Conservation (phyloP, 2,888 invertebrate species). For the Cheilosia vulpina region DNA sequence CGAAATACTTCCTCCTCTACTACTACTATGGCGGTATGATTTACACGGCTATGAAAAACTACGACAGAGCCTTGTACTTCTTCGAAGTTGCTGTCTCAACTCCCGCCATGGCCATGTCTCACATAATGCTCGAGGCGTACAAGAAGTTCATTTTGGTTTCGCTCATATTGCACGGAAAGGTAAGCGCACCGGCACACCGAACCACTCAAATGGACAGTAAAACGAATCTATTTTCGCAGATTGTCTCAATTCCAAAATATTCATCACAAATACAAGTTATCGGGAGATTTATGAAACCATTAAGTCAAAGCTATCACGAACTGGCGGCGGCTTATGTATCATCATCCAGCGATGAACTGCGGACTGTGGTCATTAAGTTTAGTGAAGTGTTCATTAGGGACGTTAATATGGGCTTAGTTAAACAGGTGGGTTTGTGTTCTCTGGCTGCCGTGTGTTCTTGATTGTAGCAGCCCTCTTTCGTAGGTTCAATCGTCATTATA, state of each 20-base stretch:
- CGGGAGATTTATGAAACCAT: slow-evolving; percentile 91
- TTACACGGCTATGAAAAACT: slow-evolving; percentile 96
- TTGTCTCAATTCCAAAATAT: slow-evolving; percentile 92
- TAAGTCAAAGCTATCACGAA: slow-evolving; percentile 95
- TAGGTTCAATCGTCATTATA: slow-evolving; percentile 94
- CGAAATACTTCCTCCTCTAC: slow-evolving; percentile 92
- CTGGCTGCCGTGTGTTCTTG: neutral
- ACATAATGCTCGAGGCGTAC: slow-evolving; percentile 98
- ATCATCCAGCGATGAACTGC: slow-evolving; percentile 89
- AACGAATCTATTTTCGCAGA: slow-evolving; percentile 80
- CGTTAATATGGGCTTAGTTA: slow-evolving; percentile 91
- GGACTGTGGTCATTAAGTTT: slow-evolving; percentile 89
- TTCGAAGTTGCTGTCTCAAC: slow-evolving; percentile 98
- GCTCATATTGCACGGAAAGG: slow-evolving; percentile 95
- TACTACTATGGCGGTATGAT: slow-evolving; percentile 99
- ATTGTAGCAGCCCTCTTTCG: slow-evolving; percentile 1
- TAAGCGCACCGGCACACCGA: slow-evolving; percentile 80
- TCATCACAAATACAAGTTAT: slow-evolving; percentile 96
- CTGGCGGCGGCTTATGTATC: slow-evolving; percentile 91
- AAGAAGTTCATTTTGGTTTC: slow-evolving; percentile 98
- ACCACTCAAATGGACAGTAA: neutral
- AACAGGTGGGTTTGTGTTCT: slow-evolving; percentile 85
- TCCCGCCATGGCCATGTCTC: slow-evolving; percentile 96
- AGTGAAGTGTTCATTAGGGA: slow-evolving; percentile 92
- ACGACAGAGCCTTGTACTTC: slow-evolving; percentile 96